phyloP scores from a whole-genome alignment of 2,888 invertebrate species.

The Noctua comes region DNA sequence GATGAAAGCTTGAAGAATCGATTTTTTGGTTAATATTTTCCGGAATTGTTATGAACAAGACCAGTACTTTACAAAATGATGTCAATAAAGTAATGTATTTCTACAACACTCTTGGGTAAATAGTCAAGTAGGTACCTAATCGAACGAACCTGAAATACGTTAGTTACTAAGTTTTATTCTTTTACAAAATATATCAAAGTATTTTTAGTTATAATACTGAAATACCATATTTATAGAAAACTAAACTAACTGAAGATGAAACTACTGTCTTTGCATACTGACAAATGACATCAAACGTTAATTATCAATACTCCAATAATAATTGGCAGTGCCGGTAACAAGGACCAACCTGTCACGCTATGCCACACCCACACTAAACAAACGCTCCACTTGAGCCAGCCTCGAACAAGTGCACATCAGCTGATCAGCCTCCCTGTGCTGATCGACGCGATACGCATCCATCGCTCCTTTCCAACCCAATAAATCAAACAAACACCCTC shows the following conservation, averaged over 20 bases:
- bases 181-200: neutral
- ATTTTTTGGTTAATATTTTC: slow-evolving; percentile 21
- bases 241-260: neutral
- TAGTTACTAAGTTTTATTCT: neutral
- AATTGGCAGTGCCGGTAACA: slow-evolving; percentile 45
- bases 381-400: slow-evolving; percentile 61
- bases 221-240: neutral
- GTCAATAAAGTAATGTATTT: slow-evolving; percentile 11
- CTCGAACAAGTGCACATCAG: slow-evolving; percentile 63
- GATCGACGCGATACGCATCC: slow-evolving; percentile 60
- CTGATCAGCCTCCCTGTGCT: slow-evolving; percentile 57
- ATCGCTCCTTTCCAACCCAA: slow-evolving; percentile 59
- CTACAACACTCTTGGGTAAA: slow-evolving; percentile 25
- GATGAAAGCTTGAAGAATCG: slow-evolving; percentile 35
- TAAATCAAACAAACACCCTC: slow-evolving; percentile 29
- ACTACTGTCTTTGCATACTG: neutral
- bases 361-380: slow-evolving; percentile 76
- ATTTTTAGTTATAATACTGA: neutral
- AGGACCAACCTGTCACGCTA: slow-evolving; percentile 77
- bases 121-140: neutral
- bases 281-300: slow-evolving; percentile 23
- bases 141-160: neutral
- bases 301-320: slow-evolving; percentile 38
- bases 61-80: slow-evolving; percentile 6
- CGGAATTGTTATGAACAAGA: neutral